Percentiles rank a stretch among this genome's conserved stretches.
These are phyloP conservation scores for Schizothorax lantsangensis DNA, from an alignment of 2,797 vertebrate genomes.

Conservation along the genomic window DNA sequence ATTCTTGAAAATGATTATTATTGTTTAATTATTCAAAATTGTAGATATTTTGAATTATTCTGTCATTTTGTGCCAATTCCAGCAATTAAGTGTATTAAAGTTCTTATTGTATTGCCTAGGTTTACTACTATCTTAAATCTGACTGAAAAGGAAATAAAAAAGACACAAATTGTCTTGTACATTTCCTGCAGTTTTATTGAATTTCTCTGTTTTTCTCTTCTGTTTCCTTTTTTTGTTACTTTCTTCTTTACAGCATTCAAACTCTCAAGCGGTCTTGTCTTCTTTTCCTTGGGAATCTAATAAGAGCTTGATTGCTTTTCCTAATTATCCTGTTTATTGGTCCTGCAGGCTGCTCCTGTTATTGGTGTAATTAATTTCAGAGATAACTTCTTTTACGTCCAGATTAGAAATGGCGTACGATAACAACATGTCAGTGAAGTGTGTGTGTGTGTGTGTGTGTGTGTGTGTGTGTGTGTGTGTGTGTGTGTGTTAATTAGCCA, in stretches of 20 bases:
- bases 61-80: background rate
- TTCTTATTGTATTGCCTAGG: background rate
- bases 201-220: constrained; percentile 31
- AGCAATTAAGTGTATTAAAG: background rate
- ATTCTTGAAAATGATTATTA: background rate
- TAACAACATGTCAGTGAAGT: constrained; percentile 63
- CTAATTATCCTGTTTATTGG: constrained; percentile 83
- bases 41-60: background rate
- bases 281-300: constrained; percentile 84
- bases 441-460: too few species aligned
- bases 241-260: constrained; percentile 53
- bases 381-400: constrained; percentile 80
- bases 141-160: constrained; percentile 3
- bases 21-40: background rate
- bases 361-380: constrained; percentile 86
- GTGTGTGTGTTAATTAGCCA: constrained; percentile 54
- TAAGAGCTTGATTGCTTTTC: constrained; percentile 84
- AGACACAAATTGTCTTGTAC: background rate
- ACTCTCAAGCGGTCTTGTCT: constrained; percentile 67
- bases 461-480: constrained; percentile 36
- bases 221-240: constrained; percentile 47
- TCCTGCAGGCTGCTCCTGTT: constrained; percentile 70
- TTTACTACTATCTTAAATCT: background rate
- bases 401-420: constrained; percentile 71
- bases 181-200: constrained; percentile 19